Conservation (phyloP, 2,888 invertebrate genomes). For the Petrolisthes manimaculis region DNA sequence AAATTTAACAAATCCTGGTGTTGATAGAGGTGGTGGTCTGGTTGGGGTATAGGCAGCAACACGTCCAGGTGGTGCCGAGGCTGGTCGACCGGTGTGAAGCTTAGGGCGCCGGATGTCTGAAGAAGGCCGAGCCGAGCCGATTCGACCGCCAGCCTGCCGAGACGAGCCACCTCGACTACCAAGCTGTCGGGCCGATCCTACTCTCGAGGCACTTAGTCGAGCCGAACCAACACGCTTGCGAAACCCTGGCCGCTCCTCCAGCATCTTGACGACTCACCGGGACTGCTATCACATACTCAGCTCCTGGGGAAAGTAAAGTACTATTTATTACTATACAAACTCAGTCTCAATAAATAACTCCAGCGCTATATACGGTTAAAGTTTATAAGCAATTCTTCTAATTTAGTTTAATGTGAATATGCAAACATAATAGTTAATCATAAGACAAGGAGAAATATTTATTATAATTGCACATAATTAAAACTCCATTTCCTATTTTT, state of each 20-base stretch:
- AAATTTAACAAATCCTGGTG: neutral
- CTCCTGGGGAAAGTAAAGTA: neutral
- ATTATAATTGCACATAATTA: too few relatives aligned
- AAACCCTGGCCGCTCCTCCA: conserved; percentile 24
- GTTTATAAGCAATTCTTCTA: too few relatives aligned
- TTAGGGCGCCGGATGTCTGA: conserved; percentile 44
- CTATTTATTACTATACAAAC: too few relatives aligned
- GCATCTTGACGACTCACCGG: neutral
- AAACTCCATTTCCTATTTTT: too few relatives aligned
- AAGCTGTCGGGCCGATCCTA: neutral
- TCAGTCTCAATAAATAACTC: too few relatives aligned
- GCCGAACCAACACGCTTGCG: conserved; percentile 36
- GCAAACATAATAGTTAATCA: too few relatives aligned
- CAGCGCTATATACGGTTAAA: too few relatives aligned
- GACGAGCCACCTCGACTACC: conserved; percentile 9
- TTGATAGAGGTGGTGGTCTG: conserved; percentile 16
- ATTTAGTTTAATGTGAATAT: too few relatives aligned
- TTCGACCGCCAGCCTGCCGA: conserved; percentile 8
- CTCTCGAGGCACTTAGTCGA: conserved; percentile 11
- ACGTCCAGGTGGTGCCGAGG: conserved; percentile 39
- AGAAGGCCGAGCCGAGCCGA: conserved; percentile 40
- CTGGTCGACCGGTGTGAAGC: conserved; percentile 41
- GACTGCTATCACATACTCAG: neutral
- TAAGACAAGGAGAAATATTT: too few relatives aligned
- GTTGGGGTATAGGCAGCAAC: neutral